phyloP scores from a whole-genome alignment of 2,888 invertebrate genomes.

The Entomobrya multifasciata region DNA sequence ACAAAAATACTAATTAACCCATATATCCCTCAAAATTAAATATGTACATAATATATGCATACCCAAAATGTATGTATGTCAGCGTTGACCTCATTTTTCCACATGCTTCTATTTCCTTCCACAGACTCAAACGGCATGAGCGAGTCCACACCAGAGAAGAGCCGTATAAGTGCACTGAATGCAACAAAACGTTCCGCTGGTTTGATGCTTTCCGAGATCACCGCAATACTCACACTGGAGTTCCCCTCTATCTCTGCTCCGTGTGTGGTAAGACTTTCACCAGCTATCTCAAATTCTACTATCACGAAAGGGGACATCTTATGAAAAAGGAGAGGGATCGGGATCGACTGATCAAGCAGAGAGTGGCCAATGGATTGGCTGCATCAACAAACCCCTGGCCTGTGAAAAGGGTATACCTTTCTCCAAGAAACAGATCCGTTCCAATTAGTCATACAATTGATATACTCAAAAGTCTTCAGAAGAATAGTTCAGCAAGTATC shows the following conservation, averaged over 20 bases:
- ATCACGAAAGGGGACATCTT: constrained; percentile 76
- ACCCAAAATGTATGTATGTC: neutral
- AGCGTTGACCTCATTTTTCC: neutral
- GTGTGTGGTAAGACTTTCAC: constrained; percentile 76
- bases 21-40: neutral
- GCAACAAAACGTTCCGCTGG: constrained; percentile 76
- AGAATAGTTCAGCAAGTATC: constrained; percentile 52
- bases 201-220: constrained; percentile 77
- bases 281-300: constrained; percentile 75
- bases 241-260: constrained; percentile 74
- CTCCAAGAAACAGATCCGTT: constrained; percentile 10
- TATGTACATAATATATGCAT: neutral
- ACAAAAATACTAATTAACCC: constrained; percentile 4
- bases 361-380: constrained; percentile 36
- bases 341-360: constrained; percentile 54
- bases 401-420: neutral
- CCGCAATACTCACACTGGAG: constrained; percentile 76
- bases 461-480: constrained; percentile 66
- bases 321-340: constrained; percentile 73
- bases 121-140: constrained; percentile 74
- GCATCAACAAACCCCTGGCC: constrained; percentile 15
- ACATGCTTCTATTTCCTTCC: neutral
- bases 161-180: constrained; percentile 75
- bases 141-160: constrained; percentile 75
- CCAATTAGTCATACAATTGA: constrained; percentile 61